Evolutionary conservation across 2,888 invertebrate species (phyloP).

Genomic region (Auanema freiburgensis): DNA sequence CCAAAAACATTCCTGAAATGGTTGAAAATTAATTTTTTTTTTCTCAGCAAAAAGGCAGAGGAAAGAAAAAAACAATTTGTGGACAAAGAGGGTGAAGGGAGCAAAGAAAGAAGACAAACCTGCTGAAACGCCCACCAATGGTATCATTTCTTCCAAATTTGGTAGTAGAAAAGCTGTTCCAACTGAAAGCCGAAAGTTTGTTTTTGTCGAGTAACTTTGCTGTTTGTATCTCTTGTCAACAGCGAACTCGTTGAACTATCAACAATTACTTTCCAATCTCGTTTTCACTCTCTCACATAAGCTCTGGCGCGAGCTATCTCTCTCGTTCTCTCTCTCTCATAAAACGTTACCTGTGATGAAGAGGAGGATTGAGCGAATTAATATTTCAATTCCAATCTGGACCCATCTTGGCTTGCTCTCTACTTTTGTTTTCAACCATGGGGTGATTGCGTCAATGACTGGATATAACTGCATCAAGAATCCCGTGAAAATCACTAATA

Average conservation of each 20-base stretch:
- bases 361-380: conserved; percentile 11
- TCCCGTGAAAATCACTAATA: conserved; percentile 56
- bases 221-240: too few species aligned
- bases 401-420: conserved; percentile 3
- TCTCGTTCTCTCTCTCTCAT: background rate
- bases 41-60: background rate
- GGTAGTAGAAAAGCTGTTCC: conserved; percentile 53
- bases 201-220: background rate
- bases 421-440: conserved; percentile 69
- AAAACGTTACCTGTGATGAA: conserved; percentile 16
- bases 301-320: background rate
- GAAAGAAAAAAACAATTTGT: background rate
- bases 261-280: too few species aligned
- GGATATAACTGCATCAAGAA: conserved; percentile 86
- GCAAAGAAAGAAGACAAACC: conserved; percentile 7
- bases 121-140: conserved; percentile 57
- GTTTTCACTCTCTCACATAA: background rate
- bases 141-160: conserved; percentile 59
- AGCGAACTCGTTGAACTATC: too few species aligned
- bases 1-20: conserved; percentile 56
- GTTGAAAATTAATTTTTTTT: conserved; percentile 2
- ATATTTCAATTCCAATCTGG: conserved; percentile 7
- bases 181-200: conserved; percentile 33
- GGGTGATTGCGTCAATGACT: conserved; percentile 86
- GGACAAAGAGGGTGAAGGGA: background rate